Evolutionary conservation across 2,797 vertebrate species (phyloP), one percentile per base, ranked within the genome.

Genomic region (Brachyalestes nurse): DNA sequence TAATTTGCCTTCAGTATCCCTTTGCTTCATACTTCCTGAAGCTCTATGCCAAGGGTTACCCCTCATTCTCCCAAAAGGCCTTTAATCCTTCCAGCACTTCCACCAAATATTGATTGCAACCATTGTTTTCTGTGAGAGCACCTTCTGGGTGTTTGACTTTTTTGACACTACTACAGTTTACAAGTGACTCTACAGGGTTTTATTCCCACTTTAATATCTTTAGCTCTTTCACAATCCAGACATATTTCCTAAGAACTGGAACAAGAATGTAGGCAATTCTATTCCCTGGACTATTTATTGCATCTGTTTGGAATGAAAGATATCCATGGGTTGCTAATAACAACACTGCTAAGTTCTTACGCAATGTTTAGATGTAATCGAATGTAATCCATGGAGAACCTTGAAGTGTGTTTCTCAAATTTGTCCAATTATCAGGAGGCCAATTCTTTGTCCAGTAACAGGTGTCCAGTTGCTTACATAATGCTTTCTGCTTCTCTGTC

Each of bases 241-340:
- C 79, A 71, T 58, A 66, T 81, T 81, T 61, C 55, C 34, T 47
- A 62, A 61, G 65, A 62, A 45, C 65, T 69, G n/a, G n/a, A 53
- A 49, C 8, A 53, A 70, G 25, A 51, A 75, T 60, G 79, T 25
- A 80, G 79, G 38, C 65, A 25, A 76, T 42, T 34, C 53, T 70
- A 71, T 76, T 76, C 73, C 79, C 79, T 42, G n/a, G 17, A 47
- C 64, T 49, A 2, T 75, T 51, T 16, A 61, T 23, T 69, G 55
- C 53, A 61, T 80, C 55, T 75, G 42, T 40, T 25, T 62, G 57
- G 45, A 81, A 81, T 76, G 55, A 80, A 75, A 49, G 57, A 49
- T 67, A 38, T 57, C 10, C 8, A 42, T 73, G 62, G 0, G 25
- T 38, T 79, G 51, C 47, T 66, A 57, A 65, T 65, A 53, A 55